Evolutionary conservation across 2,888 invertebrate genomes (phyloP).

Genomic region (Pristionchus mayeri): DNA sequence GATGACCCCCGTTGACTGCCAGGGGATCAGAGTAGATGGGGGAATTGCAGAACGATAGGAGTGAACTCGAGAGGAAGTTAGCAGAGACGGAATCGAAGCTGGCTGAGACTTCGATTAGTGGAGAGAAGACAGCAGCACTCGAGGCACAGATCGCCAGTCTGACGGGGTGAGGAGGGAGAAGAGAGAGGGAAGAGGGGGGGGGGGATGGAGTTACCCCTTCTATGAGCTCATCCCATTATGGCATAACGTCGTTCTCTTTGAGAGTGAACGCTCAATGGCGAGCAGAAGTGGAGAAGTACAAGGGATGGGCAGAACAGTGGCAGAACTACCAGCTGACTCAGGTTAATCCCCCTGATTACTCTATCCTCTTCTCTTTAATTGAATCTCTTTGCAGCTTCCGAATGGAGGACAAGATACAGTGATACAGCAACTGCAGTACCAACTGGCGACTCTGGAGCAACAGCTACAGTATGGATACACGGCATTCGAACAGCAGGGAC

Average conservation of each 20-base stretch:
- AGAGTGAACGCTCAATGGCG: slow-evolving; percentile 69
- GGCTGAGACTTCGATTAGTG: slow-evolving; percentile 1
- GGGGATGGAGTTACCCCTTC: no score
- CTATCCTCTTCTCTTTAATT: neutral
- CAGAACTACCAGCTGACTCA: slow-evolving; percentile 72
- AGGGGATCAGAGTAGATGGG: no score
- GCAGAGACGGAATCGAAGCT: slow-evolving; percentile 29
- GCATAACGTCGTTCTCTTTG: no score
- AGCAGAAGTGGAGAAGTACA: slow-evolving; percentile 70
- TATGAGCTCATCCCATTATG: no score
- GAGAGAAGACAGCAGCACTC: slow-evolving; percentile 33
- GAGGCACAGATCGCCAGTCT: slow-evolving; percentile 25
- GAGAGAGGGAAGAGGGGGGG: no score
- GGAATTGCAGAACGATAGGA: slow-evolving; percentile 17
- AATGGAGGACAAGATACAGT: slow-evolving; percentile 64
- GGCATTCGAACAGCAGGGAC: slow-evolving; percentile 75
- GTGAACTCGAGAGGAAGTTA: neutral
- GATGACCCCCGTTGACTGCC: no score
- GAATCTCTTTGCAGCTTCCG: slow-evolving; percentile 57
- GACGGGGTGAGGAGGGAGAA: neutral
- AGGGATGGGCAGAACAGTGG: slow-evolving; percentile 74
- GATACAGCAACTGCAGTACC: slow-evolving; percentile 66
- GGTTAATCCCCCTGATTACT: slow-evolving; percentile 49
- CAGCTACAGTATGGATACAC: slow-evolving; percentile 74
- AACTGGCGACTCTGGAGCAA: slow-evolving; percentile 68